Conservation (phyloP, 2,888 invertebrate genomes). For the Watsonalla binaria region DNA sequence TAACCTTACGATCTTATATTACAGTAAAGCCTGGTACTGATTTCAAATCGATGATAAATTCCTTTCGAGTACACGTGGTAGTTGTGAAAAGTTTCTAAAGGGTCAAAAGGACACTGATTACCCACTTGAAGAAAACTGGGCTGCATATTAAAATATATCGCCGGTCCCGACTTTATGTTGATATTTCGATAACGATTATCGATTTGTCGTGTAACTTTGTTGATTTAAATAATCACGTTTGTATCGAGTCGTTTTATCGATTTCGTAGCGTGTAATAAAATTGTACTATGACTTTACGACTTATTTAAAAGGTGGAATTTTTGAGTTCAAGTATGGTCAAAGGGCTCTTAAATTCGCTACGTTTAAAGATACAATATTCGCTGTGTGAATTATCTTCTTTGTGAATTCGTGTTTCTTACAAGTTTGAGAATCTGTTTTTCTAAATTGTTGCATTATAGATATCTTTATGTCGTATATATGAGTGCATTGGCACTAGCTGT, state of each 20-base stretch:
- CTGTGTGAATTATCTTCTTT: too few relatives aligned
- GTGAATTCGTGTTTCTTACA: too few relatives aligned
- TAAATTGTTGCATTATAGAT: too few relatives aligned
- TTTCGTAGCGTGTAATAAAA: neutral
- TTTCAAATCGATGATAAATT: neutral
- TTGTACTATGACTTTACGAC: neutral
- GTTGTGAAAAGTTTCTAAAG: conserved; percentile 5
- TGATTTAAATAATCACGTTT: conserved; percentile 14
- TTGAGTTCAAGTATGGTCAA: neutral
- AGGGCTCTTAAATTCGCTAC: neutral
- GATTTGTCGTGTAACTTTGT: conserved; percentile 24
- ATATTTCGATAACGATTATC: conserved; percentile 21
- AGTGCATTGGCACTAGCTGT: too few relatives aligned
- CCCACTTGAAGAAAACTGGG: conserved; percentile 16
- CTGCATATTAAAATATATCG: conserved; percentile 24
- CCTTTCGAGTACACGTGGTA: conserved; percentile 9
- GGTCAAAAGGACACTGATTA: conserved; percentile 28
- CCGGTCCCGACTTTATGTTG: conserved; percentile 13
- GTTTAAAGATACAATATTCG: too few relatives aligned
- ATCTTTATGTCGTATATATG: too few relatives aligned
- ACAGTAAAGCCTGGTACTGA: too few relatives aligned
- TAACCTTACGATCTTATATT: too few relatives aligned
- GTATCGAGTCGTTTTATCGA: neutral
- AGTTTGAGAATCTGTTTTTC: too few relatives aligned
- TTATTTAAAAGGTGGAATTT: neutral